Base-by-base conservation (phyloP, 2,888 invertebrate genomes). In the Coenonympha arcania region DNA sequence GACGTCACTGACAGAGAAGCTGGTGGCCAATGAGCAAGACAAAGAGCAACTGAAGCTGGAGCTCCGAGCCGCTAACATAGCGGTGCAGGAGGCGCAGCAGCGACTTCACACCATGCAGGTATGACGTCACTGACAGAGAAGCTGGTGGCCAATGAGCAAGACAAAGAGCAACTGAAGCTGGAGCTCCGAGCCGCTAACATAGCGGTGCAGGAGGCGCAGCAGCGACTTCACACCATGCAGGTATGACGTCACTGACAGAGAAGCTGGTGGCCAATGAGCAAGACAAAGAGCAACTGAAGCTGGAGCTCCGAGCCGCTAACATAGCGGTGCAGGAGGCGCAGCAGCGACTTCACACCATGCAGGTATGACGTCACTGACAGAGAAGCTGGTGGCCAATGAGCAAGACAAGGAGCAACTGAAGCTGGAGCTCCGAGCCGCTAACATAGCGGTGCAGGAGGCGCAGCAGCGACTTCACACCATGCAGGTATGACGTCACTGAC, bases 291-390 rank as follows among this genome's bases (percentile, higher is more conserved):
- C 81, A 84, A 34, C 60, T 87, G n/a, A 71, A 68, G 18, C 49
- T 83, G 43, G 86, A 87, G 50, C 60, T 87, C 16, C 69, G 77
- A 6, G 76, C 86, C 0, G 72, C 84, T 16, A 79, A 74, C 54
- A 71, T 80, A 6, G 77, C 77, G 47, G 64, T 87, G 8, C 86
- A 84, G 52, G 84, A 87, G 1, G 85, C 87, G 59, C 82, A 83
- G 47, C 72, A 79, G 57, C 66, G 79, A 36, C 63, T 87, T 4
- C 86, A 86, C 49, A 76, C 79, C 3, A 56, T 81, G 46, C 84
- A 87, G 79, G 80, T 83, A 53, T 85, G 9, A 66, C 67, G 1
- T 61, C 61, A 4, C 62, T 83, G 9, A 69, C 73, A 0, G 70
- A 76, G 36, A 78, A 76, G 44, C 53, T 81, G 13, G 56, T 73